A percentile compares a stretch with the other conserved stretches of the same genome.
Evolutionary conservation across 2,888 invertebrate genomes (phyloP).

Genomic region (Agrochola lychnidis): DNA sequence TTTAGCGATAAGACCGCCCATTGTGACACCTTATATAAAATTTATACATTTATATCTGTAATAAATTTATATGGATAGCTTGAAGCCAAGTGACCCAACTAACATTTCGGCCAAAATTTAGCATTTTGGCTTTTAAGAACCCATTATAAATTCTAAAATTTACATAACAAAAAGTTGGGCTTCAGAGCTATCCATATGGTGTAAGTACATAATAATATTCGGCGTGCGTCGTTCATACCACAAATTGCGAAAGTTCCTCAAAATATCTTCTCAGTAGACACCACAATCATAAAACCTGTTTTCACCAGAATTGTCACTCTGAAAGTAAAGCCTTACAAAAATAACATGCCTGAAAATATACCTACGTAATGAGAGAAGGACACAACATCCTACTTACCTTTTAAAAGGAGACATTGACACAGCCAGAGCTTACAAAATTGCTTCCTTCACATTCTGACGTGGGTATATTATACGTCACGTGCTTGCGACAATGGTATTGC

Average conservation of each 20-base stretch:
- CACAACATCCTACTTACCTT: slow-evolving; percentile 25
- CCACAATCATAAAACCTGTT: neutral
- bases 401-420: slow-evolving; percentile 44
- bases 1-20: too few species aligned
- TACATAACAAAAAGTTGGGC: neutral
- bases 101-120: neutral
- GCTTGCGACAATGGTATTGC: slow-evolving; percentile 48
- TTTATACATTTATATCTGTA: neutral
- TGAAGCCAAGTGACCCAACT: neutral
- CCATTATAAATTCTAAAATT: neutral
- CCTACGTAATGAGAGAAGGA: slow-evolving; percentile 12
- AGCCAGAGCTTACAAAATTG: slow-evolving; percentile 35
- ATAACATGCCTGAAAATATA: slow-evolving; percentile 29
- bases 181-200: neutral
- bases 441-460: slow-evolving; percentile 26
- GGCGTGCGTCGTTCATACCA: neutral
- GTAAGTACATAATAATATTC: too few species aligned
- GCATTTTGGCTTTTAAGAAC: neutral
- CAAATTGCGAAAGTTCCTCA: neutral
- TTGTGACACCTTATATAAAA: neutral
- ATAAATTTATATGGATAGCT: neutral
- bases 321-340: slow-evolving; percentile 30
- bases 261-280: neutral
- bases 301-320: neutral
- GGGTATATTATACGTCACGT: slow-evolving; percentile 33